Evolutionary conservation across 2,797 vertebrate genomes (phyloP), one percentile per base, ranked within the genome.

Genomic region (Galago senegalensis): DNA sequence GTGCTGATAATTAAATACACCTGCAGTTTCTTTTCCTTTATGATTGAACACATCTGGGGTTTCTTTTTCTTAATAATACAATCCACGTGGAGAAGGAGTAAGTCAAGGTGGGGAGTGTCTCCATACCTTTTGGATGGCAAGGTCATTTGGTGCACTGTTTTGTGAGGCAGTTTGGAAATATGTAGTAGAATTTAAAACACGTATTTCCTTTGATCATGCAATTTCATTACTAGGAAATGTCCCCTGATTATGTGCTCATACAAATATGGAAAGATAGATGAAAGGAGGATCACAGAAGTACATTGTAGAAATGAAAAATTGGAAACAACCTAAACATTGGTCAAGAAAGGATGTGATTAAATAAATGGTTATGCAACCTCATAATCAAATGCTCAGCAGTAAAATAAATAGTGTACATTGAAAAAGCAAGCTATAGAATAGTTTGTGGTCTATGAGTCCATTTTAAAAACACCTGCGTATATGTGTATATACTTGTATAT

Each of bases 1-100:
- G 5, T 86, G 27, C 25, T 79, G 95, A 79, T 93, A 89, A 67
- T 88, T 67, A 85, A 95, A 92, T 23, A 46, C 0, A 81, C 11
- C 7, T n/a, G 4, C 1, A 2, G 7, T 70, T 92, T 89, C 23
- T 89, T 85, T 87, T 72, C 31, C 65, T 67, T 85, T 95, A 75
- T 95, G 87, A 67, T 88, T 72, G 81, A 96, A 89, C 14, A 40
- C 0, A 81, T 5, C 4, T 37, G 4, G 1, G 31, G n/a, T 67
- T 67, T 67, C 65, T 67, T 67, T 60, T 72, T 56, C 65, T 79
- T 34, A 63, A 43, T 40, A 58, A 27, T 65, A 65, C 58, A 25
- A 37, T 63, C 43, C 29, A 65, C 1, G 6, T 49, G 14, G 67
- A 37, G 20, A 83, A 12, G 31, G 53, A 80, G 14, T 43, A 21